Evolutionary conservation across 1,140 invertebrate species (phyloP), one percentile per base, ranked within the genome.

Genomic region (Carposina sasakii): DNA sequence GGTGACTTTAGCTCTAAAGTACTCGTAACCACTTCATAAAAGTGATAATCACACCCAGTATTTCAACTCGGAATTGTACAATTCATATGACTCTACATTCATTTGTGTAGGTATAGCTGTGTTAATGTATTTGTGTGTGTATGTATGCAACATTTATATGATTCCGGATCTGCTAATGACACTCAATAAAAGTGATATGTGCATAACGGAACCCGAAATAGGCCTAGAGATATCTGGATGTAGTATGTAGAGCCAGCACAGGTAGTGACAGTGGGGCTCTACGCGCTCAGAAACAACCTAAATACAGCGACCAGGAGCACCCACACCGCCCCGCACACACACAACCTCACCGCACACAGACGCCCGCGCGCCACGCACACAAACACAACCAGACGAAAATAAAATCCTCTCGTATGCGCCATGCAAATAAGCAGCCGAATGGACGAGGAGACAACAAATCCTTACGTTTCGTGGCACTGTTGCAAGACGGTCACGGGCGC

Each of bases 381-480:
- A 71, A 48, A 51, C 60, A 43, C 55, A 50, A 50, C 70, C 67
- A 81, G 77, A 83, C 79, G 72, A 83, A 83, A 83, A 83, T 83
- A 83, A 83, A 82, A 83, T 75, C 67, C 76, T 79, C 76, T 78
- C 74, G 72, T 77, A 79, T 81, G 76, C 72, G 74, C 74, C 76
- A 78, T 81, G 79, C 79, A 76, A 83, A 81, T 81, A 79, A 77
- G 76, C 81, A 71, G 56, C 65, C 68, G 68, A 76, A 70, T 72
- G 66, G 73, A 73, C 69, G 72, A 68, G n/a, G n/a, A n/a, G n/a
- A n/a, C n/a, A n/a, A 67, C 57, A 69, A 70, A 75, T 77, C 76
- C 79, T 83, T 83, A 83, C 76, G 76, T 83, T 83, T 77, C 69
- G 79, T 83, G 74, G 73, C 74, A 83, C 76, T 81, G 75, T 77